Evolutionary conservation across 2,888 invertebrate species (phyloP), one percentile per base, ranked within the genome.

Genomic region (Pelosia muscerda): DNA sequence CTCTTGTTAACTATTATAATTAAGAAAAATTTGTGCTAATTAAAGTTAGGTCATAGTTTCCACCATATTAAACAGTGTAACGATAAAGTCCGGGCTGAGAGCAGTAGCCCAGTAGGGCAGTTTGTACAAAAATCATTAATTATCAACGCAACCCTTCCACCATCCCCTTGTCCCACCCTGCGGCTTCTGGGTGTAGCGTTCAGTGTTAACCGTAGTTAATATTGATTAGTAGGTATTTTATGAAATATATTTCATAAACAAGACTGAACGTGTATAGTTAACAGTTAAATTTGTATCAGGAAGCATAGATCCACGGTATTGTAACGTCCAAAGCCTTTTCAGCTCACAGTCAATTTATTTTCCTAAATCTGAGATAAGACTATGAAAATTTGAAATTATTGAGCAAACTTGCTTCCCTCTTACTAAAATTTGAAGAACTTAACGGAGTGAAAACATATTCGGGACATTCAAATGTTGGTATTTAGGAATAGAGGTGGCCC

Each of bases 111-210:
- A 31, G 31, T 28, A 53, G 82, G 83, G 77, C 82, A 84, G 82
- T 85, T 87, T 86, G 87, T 86, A 88, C 90, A 90, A 92, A 92
- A 92, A 92, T 91, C 91, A 93, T 93, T 92, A 92, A 93, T 92
- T 92, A 92, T 88, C 87, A 88, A 85, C 85, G 86, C 84, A 83
- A 81, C 83, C 85, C 83, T 79, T 71, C 67, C 63, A 68, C 58
- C 75, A 66, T 55, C 72, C 74, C 74, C 19, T 66, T 72, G 71
- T 73, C 67, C 76, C 73, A 79, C 79, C 75, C 77, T 78, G 76
- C 79, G 78, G 69, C 63, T 59, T 69, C 25, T 22, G 55, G 61
- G 67, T 81, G 75, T 74, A 66, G 67, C 75, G 74, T 73, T 78
- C 81, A 66, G 63, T 60, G 69, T 67, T 71, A 71, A 71, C 58